phyloP scores from a whole-genome alignment of 2,113 vertebrate genomes.

The Collichthys lucidus region DNA sequence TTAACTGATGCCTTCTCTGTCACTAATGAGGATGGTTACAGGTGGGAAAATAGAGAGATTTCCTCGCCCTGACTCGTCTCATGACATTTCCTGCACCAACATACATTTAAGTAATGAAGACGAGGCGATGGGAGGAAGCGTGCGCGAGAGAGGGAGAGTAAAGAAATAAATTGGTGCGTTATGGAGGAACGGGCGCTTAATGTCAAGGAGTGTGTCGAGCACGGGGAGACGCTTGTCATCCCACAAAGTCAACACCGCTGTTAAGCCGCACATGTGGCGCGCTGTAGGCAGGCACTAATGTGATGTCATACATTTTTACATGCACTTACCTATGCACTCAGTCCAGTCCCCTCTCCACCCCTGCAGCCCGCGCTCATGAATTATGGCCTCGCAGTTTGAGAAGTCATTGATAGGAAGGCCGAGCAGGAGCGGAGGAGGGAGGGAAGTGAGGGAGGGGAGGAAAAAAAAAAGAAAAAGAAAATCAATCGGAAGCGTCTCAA shows the following conservation, averaged over 20 bases:
- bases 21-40: conserved; percentile 74
- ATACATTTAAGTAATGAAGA: conserved; percentile 21
- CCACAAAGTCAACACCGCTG: neutral
- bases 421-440: conserved; percentile 45
- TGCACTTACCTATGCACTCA: conserved; percentile 37
- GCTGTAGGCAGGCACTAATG: neutral
- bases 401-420: conserved; percentile 73
- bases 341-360: conserved; percentile 30
- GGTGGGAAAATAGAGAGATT: conserved; percentile 49
- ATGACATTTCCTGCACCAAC: conserved; percentile 47
- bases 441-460: neutral
- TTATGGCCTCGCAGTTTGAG: conserved; percentile 73
- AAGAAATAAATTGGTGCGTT: neutral
- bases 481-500: conserved; percentile 88
- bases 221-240: neutral
- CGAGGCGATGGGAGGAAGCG: neutral
- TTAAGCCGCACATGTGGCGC: neutral
- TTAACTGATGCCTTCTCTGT: conserved; percentile 71
- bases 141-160: no score
- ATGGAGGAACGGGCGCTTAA: neutral
- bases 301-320: conserved; percentile 54
- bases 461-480: conserved; percentile 61
- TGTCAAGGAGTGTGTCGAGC: neutral
- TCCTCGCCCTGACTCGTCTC: conserved; percentile 38
- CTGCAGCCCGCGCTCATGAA: conserved; percentile 56